phyloP scores from a whole-genome alignment of 2,113 vertebrate species.

The Taxidea taxus region DNA sequence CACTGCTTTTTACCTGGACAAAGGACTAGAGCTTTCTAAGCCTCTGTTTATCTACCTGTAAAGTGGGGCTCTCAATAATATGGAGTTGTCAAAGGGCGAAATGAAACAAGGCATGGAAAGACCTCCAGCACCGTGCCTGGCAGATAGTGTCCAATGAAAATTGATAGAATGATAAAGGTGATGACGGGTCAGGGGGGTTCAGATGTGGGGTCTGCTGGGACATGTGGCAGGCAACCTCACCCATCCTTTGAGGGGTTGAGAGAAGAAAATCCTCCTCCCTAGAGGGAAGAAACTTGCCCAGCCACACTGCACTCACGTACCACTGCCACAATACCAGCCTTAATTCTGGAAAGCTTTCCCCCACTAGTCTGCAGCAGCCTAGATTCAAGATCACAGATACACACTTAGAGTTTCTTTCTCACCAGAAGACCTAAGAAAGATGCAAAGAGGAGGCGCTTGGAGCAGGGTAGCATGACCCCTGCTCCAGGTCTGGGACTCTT shows the following conservation, averaged over 20 bases:
- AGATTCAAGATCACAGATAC: background rate
- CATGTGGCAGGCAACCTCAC: background rate
- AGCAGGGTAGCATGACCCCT: background rate
- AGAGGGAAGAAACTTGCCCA: background rate
- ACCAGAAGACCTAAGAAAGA: background rate
- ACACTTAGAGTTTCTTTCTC: background rate
- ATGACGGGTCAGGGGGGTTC: background rate
- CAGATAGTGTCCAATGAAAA: background rate
- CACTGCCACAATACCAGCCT: background rate
- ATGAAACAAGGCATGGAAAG: background rate
- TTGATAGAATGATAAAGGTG: background rate
- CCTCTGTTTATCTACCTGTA: background rate
- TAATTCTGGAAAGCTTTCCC: background rate
- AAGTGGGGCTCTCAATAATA: background rate
- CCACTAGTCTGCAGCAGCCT: background rate
- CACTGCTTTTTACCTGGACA: background rate
- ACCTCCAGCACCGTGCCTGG: background rate
- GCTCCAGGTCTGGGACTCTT: background rate
- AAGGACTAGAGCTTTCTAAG: background rate
- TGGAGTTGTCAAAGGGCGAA: background rate
- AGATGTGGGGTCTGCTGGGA: background rate
- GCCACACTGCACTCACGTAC: too few relatives aligned
- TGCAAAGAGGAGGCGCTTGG: background rate
- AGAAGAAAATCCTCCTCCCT: background rate
- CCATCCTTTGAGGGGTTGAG: background rate